phyloP scores from a whole-genome alignment of 2,113 vertebrate species.

The Nycticebus coucang region DNA sequence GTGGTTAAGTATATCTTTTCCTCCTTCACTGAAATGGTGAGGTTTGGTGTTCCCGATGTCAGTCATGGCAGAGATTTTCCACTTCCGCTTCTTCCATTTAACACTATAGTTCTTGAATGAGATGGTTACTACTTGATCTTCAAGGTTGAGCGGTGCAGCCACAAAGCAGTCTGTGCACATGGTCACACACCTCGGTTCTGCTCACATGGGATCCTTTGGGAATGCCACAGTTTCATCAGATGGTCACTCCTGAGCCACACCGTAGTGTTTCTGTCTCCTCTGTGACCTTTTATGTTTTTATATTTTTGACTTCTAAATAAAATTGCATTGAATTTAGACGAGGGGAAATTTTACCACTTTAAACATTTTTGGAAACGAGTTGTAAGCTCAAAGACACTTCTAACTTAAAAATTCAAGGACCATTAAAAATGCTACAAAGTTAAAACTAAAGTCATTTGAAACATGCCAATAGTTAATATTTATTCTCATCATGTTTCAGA shows the following conservation, averaged over 20 bases:
- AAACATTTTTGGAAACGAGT: background rate
- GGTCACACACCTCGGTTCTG: background rate
- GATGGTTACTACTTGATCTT: background rate
- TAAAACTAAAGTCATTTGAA: background rate
- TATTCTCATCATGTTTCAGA: background rate
- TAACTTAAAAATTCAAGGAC: background rate
- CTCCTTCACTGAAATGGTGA: background rate
- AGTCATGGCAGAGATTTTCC: background rate
- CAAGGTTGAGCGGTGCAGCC: background rate
- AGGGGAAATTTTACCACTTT: background rate
- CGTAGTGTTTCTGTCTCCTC: background rate
- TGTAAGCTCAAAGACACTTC: background rate
- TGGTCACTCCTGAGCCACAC: background rate
- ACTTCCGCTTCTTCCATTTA: background rate
- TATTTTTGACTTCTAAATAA: background rate
- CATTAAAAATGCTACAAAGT: background rate
- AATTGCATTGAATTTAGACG: background rate
- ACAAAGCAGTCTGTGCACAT: background rate
- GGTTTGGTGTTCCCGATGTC: background rate
- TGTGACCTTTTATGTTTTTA: background rate
- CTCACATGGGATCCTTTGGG: too few relatives aligned
- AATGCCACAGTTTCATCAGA: too few relatives aligned
- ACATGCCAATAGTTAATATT: background rate
- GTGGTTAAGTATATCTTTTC: background rate
- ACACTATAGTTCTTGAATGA: background rate